These are phyloP conservation scores for Chironomus tepperi DNA, from an alignment of 1,140 invertebrate species.

Conservation along the genomic window DNA sequence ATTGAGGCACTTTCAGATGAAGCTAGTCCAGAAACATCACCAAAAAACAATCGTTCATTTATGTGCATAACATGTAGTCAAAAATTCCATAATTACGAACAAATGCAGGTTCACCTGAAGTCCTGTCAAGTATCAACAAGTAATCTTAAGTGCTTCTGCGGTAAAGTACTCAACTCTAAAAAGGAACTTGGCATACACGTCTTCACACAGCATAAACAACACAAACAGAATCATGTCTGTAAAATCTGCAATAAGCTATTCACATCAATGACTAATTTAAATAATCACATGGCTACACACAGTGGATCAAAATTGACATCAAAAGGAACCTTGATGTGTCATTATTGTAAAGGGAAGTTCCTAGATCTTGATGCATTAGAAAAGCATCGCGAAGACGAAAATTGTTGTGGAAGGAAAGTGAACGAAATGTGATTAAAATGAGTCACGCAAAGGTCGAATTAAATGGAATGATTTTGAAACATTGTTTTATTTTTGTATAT, in stretches of 20 bases:
- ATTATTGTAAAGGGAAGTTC: background rate
- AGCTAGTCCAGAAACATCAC: background rate
- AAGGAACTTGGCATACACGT: background rate
- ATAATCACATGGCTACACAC: conserved; percentile 4
- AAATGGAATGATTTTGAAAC: too few species aligned
- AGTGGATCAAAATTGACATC: too few species aligned
- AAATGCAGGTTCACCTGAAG: background rate
- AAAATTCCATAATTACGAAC: background rate
- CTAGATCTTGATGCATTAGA: background rate
- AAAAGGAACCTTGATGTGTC: background rate
- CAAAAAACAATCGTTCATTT: background rate
- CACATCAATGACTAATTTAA: background rate
- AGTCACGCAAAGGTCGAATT: too few species aligned
- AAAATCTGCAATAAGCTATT: background rate
- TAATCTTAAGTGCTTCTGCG: conserved; percentile 9
- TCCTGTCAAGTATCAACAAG: background rate
- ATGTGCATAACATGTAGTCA: conserved; percentile 15
- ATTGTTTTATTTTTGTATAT: too few species aligned
- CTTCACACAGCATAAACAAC: background rate
- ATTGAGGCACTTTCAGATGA: background rate
- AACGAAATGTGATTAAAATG: too few species aligned
- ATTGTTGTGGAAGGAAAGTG: too few species aligned
- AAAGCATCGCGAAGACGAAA: background rate
- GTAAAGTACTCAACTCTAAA: background rate
- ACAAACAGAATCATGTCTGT: background rate